These are phyloP conservation scores for Myotis planiceps DNA, from an alignment of 2,797 vertebrate species.

Conservation along the genomic window DNA sequence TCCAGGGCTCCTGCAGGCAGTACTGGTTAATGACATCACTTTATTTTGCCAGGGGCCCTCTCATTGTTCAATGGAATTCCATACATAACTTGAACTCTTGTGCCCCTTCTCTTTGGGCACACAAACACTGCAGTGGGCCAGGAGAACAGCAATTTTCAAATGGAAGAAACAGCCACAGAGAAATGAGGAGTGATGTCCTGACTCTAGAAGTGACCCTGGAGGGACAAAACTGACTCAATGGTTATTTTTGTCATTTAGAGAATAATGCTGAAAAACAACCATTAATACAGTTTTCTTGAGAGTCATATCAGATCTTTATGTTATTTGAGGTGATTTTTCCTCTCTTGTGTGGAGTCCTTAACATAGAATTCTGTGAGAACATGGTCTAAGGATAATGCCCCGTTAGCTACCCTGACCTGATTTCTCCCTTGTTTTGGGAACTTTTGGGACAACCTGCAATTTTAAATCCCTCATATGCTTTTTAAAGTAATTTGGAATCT, in stretches of 20 bases:
- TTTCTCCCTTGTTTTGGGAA: background rate
- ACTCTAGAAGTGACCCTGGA: background rate
- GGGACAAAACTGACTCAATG: background rate
- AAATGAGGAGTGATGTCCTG: background rate
- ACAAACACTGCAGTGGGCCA: background rate
- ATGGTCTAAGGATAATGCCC: background rate
- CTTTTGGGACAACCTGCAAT: background rate
- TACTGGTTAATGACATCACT: background rate
- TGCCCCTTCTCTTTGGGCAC: background rate
- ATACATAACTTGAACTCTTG: background rate
- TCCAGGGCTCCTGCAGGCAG: too few relatives aligned
- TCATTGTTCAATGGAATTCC: background rate
- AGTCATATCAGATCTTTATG: background rate
- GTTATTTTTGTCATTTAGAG: background rate
- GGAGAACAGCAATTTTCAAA: background rate
- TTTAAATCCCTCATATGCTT: slow-evolving; percentile 49
- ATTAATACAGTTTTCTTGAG: background rate
- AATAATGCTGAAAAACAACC: background rate
- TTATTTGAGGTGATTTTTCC: background rate
- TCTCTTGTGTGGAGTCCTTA: background rate
- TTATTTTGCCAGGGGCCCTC: background rate
- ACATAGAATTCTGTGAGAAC: background rate
- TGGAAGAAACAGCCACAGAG: background rate
- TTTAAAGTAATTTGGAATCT: slow-evolving; percentile 58
- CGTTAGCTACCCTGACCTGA: background rate